Evolutionary conservation across 2,113 vertebrate species (phyloP).

Genomic region (Bucco capensis): DNA sequence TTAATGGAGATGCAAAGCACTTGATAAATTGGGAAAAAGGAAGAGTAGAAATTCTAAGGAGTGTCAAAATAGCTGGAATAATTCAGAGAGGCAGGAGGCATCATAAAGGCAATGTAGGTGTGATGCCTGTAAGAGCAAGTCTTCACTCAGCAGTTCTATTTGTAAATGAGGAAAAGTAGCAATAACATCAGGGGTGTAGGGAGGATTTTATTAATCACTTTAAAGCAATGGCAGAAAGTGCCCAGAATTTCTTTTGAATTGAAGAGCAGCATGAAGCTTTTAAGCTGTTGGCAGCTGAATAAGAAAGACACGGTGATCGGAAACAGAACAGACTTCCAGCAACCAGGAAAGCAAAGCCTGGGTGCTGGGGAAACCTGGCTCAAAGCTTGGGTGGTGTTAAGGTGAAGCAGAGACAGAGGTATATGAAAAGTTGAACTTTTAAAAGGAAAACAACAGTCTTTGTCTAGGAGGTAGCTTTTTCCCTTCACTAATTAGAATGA

Average conservation of each 20-base stretch:
- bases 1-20: neutral
- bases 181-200: neutral
- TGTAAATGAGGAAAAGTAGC: neutral
- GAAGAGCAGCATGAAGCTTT: neutral
- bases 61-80: neutral
- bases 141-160: neutral
- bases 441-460: neutral
- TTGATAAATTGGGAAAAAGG: neutral
- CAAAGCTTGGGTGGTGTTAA: neutral
- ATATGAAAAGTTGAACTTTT: neutral
- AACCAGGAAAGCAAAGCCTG: neutral
- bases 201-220: neutral
- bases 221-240: neutral
- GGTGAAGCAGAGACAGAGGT: neutral
- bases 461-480: neutral
- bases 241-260: neutral
- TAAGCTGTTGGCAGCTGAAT: neutral
- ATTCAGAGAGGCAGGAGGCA: neutral
- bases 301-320: neutral
- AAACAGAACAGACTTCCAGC: neutral
- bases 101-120: accelerated
- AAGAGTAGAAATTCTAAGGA: neutral
- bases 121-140: neutral
- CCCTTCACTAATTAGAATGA: neutral
- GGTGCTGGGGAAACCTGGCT: neutral